Conservation (phyloP, 2,113 vertebrate genomes). For the Lepisosteus oculatus region DNA sequence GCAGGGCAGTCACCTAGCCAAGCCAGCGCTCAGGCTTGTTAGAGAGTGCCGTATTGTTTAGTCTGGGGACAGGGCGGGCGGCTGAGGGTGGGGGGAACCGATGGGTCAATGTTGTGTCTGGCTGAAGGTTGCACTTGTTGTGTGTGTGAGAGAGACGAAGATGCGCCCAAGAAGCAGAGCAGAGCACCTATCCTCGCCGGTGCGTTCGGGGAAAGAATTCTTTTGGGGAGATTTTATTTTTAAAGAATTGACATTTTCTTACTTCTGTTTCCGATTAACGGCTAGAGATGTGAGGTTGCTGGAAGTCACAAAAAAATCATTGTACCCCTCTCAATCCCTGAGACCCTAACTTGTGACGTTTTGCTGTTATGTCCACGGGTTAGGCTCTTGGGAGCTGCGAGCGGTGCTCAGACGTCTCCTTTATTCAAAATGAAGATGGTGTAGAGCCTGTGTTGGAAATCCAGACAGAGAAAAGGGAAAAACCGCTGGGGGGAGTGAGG, state of each 20-base stretch:
- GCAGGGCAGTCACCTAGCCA: neutral
- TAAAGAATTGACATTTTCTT: neutral
- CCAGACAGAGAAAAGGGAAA: conserved; percentile 26
- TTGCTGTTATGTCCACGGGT: conserved; percentile 98
- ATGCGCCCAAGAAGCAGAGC: neutral
- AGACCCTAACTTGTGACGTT: conserved; percentile 99
- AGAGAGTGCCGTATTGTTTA: conserved; percentile 63
- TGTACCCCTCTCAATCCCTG: conserved; percentile 96
- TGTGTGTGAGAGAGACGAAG: conserved; percentile 26
- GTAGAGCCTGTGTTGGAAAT: conserved; percentile 10
- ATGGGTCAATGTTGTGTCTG: conserved; percentile 65
- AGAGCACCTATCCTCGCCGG: neutral
- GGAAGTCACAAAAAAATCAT: conserved; percentile 25
- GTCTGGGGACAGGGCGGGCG: conserved; percentile 35
- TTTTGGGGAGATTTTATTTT: neutral
- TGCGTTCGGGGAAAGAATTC: neutral
- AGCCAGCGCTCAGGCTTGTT: conserved; percentile 33
- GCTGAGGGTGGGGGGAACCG: conserved; percentile 20
- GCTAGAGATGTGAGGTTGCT: neutral
- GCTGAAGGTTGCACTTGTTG: conserved; percentile 58
- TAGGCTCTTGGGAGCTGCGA: conserved; percentile 99
- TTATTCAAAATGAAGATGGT: conserved; percentile 29
- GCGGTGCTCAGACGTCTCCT: conserved; percentile 82
- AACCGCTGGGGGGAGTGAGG: conserved; percentile 36
- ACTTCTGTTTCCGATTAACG: conserved; percentile 29